These are phyloP conservation scores for Urocolius indicus DNA, from an alignment of 2,113 vertebrate species.

Conservation along the genomic window DNA sequence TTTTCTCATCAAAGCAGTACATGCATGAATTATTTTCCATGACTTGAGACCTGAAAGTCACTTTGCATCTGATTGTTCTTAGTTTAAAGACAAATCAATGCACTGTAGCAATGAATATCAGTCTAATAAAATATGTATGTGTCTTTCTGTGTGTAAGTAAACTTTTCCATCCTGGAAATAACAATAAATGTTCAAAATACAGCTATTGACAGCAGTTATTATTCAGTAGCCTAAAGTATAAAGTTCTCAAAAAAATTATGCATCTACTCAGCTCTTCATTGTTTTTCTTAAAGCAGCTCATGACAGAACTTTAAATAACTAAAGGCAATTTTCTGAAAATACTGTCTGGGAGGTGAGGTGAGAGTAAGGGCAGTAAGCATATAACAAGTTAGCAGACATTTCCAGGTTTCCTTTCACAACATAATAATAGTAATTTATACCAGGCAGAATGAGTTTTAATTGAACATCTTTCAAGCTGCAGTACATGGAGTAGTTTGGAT, in stretches of 20 bases:
- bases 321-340: slow-evolving; percentile 62
- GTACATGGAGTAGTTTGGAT: slow-evolving; percentile 27
- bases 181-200: slow-evolving; percentile 5
- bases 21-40: neutral
- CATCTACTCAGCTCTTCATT: neutral
- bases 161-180: neutral
- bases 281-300: slow-evolving; percentile 37
- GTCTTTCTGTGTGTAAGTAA: neutral
- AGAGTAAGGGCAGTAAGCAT: slow-evolving; percentile 44
- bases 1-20: neutral
- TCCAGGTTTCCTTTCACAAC: slow-evolving; percentile 36
- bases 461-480: slow-evolving; percentile 62
- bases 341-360: slow-evolving; percentile 35
- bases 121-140: neutral
- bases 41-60: neutral
- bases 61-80: neutral
- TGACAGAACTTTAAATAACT: slow-evolving; percentile 64
- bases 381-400: slow-evolving; percentile 42
- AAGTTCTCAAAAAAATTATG: slow-evolving; percentile 37
- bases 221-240: neutral
- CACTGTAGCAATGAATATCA: neutral
- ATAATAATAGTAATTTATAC: slow-evolving; percentile 66
- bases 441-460: slow-evolving; percentile 67
- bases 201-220: neutral
- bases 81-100: neutral